These are phyloP conservation scores for Acronicta leporina DNA, from an alignment of 2,888 invertebrate species.

Conservation along the genomic window DNA sequence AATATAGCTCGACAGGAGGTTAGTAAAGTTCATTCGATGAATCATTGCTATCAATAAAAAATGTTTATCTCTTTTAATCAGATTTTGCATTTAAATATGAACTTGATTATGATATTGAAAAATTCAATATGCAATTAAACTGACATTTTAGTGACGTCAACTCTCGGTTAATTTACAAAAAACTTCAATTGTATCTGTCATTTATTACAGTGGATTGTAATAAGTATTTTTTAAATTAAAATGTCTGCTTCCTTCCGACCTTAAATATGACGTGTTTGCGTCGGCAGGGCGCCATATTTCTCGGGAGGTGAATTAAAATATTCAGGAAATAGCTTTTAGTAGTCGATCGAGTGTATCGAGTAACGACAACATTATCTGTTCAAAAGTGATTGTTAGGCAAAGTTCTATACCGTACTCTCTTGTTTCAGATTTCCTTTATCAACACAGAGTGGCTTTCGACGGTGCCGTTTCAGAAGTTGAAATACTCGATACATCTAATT, in stretches of 20 bases:
- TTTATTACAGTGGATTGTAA: slow-evolving; percentile 42
- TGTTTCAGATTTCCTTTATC: slow-evolving; percentile 94
- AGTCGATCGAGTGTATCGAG: slow-evolving; percentile 37
- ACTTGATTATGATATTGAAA: slow-evolving; percentile 11
- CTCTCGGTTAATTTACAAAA: slow-evolving; percentile 37
- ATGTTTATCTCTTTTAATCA: slow-evolving; percentile 19
- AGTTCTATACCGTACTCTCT: slow-evolving; percentile 60
- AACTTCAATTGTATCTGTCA: slow-evolving; percentile 34
- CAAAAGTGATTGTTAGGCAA: slow-evolving; percentile 45
- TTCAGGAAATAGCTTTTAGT: slow-evolving; percentile 60
- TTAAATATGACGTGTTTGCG: slow-evolving; percentile 64
- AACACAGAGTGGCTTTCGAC: slow-evolving; percentile 93
- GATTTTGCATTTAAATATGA: slow-evolving; percentile 26
- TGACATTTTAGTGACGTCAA: slow-evolving; percentile 50
- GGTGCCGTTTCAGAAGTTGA: slow-evolving; percentile 94
- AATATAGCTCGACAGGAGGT: slow-evolving; percentile 95
- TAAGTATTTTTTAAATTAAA: slow-evolving; percentile 55
- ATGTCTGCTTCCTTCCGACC: slow-evolving; percentile 73
- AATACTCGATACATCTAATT: slow-evolving; percentile 94
- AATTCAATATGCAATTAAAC: slow-evolving; percentile 33
- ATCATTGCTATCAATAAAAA: slow-evolving; percentile 40
- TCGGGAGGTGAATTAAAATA: slow-evolving; percentile 57
- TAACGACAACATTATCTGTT: slow-evolving; percentile 45
- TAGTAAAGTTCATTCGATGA: slow-evolving; percentile 75
- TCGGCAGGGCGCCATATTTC: slow-evolving; percentile 57